phyloP scores from a whole-genome alignment of 1,140 invertebrate genomes.

The Drosophila burlai region DNA sequence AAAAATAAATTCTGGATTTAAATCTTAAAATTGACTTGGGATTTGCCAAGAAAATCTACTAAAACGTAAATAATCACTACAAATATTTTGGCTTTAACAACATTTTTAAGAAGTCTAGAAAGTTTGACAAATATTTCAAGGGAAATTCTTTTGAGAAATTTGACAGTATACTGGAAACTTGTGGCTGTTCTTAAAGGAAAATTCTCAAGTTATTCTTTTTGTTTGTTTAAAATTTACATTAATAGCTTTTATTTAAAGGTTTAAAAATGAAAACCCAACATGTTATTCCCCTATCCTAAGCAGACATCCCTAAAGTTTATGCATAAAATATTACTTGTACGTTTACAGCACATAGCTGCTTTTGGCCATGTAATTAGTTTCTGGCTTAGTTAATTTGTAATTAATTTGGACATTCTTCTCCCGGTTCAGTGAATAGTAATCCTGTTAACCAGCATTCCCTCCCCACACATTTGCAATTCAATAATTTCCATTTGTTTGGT shows the following conservation, averaged over 20 bases:
- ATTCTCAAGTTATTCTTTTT: not conserved
- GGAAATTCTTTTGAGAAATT: not conserved
- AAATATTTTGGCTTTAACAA: not conserved
- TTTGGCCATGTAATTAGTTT: not conserved
- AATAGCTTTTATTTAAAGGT: not conserved
- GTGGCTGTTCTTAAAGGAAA: not conserved
- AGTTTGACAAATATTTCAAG: not conserved
- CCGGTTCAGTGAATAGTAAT: slow-evolving; percentile 32
- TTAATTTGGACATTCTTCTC: slow-evolving; percentile 17
- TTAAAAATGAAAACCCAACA: not conserved
- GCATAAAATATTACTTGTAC: not conserved
- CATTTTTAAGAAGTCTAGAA: not conserved
- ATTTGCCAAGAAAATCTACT: not conserved
- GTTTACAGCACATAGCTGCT: not conserved
- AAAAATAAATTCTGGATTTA: slow-evolving; percentile 6
- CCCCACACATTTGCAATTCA: slow-evolving; percentile 32
- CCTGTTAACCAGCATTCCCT: slow-evolving; percentile 14
- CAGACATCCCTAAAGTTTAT: not conserved
- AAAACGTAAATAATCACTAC: not conserved
- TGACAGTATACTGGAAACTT: not conserved
- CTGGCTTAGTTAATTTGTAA: not conserved
- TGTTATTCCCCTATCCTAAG: not conserved
- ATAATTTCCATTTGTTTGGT: slow-evolving; percentile 39
- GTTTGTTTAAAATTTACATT: not conserved
- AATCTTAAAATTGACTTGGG: slow-evolving; percentile 12